Conservation (phyloP, 1,140 invertebrate species). For the Eulimnadia texana region DNA sequence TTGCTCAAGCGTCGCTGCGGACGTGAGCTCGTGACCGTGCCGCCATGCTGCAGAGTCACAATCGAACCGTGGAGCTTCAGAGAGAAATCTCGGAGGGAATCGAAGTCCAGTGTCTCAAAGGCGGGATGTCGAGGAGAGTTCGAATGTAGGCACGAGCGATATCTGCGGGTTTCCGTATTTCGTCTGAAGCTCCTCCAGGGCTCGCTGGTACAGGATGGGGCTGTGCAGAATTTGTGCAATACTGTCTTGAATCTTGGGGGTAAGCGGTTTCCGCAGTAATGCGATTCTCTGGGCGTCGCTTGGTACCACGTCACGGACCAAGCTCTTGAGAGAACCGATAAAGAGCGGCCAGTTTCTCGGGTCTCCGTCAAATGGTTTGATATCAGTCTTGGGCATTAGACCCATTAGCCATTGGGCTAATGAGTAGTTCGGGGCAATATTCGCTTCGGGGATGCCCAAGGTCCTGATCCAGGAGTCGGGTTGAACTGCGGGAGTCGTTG, state of each 20-base stretch:
- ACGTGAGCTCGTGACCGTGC: neutral
- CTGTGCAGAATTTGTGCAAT: neutral
- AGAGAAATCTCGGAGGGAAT: neutral
- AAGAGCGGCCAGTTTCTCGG: too few species aligned
- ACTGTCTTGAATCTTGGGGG: neutral
- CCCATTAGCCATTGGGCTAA: too few species aligned
- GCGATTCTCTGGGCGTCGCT: neutral
- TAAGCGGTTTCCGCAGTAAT: neutral
- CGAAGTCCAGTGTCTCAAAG: neutral
- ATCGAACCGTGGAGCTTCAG: neutral
- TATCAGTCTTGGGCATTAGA: too few species aligned
- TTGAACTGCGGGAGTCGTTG: too few species aligned
- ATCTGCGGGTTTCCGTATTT: neutral
- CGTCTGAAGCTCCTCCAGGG: slow-evolving; percentile 1
- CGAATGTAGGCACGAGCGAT: neutral
- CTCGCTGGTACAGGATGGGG: neutral
- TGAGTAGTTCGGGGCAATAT: too few species aligned
- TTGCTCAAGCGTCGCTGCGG: neutral
- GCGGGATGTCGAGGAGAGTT: neutral
- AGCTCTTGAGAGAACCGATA: too few species aligned
- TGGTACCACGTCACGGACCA: too few species aligned
- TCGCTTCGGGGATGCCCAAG: too few species aligned
- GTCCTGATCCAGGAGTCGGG: too few species aligned
- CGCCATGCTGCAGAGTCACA: neutral
- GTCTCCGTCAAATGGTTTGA: too few species aligned